Evolutionary conservation across 2,113 vertebrate species (phyloP).

Genomic region (Pardalotus punctatus): DNA sequence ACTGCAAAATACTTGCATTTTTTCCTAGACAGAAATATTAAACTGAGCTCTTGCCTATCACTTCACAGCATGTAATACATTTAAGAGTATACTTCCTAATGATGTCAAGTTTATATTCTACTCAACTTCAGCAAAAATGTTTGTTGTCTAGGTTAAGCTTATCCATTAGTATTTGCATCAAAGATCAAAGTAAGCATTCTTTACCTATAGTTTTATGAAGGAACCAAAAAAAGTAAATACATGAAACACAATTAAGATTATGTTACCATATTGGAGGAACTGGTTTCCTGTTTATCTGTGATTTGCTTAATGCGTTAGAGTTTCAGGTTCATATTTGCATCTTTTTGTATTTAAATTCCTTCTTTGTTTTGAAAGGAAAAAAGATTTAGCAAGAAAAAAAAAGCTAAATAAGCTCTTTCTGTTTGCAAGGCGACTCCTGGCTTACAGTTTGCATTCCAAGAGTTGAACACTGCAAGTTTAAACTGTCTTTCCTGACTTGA

Average conservation of each 20-base stretch:
- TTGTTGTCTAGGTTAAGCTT: neutral
- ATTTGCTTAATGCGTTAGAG: neutral
- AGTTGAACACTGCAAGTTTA: neutral
- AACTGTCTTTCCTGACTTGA: neutral
- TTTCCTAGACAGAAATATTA: neutral
- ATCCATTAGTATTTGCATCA: neutral
- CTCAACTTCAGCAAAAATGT: neutral
- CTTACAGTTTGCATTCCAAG: neutral
- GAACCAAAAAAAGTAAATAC: neutral
- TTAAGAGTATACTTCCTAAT: neutral
- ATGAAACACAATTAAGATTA: neutral
- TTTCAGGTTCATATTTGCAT: neutral
- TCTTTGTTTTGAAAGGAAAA: constrained; percentile 15
- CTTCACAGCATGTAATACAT: neutral
- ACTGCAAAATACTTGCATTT: neutral
- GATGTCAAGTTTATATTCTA: neutral
- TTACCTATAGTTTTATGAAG: neutral
- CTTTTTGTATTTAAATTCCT: constrained; percentile 16
- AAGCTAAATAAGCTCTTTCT: neutral
- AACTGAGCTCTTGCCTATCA: neutral
- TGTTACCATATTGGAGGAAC: neutral
- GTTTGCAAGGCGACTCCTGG: neutral
- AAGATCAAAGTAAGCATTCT: neutral
- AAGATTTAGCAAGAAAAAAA: neutral
- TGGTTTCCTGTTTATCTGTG: constrained; percentile 1